phyloP scores from a whole-genome alignment of 92 coral and sea anemone species.

The Zoanthus solanderi region DNA sequence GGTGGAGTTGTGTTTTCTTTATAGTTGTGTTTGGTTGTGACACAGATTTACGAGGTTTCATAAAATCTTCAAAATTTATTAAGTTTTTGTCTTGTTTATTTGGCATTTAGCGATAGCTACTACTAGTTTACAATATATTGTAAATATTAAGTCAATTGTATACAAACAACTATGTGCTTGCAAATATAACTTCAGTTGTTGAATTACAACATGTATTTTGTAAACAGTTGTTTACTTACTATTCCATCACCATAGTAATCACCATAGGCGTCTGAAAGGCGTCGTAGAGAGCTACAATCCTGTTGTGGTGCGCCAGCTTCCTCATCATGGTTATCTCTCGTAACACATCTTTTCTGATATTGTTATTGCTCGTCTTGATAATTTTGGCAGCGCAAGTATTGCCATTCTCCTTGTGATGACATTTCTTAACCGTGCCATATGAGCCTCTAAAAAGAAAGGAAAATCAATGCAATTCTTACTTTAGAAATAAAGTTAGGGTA shows the following conservation, averaged over 20 bases:
- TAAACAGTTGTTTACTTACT: conserved; percentile 68
- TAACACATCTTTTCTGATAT: conserved; percentile 79
- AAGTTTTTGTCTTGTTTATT: background rate
- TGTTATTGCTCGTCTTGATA: conserved; percentile 84
- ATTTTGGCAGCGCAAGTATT: conserved; percentile 87
- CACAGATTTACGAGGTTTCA: background rate
- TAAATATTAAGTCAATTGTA: too few relatives aligned
- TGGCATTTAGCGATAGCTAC: too few relatives aligned
- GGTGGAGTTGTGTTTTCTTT: too few relatives aligned
- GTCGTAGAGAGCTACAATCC: conserved; percentile 79
- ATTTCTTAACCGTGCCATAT: conserved; percentile 89
- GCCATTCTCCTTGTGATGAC: conserved; percentile 80
- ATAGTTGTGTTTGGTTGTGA: too few relatives aligned
- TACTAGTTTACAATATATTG: too few relatives aligned
- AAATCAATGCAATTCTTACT: background rate
- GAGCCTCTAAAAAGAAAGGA: conserved; percentile 72
- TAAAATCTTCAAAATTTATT: background rate
- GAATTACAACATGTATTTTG: background rate
- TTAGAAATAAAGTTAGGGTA: too few relatives aligned
- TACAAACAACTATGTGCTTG: too few relatives aligned
- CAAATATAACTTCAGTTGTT: background rate
- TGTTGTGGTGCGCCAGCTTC: conserved; percentile 75
- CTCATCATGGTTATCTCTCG: conserved; percentile 93
- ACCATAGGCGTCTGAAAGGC: conserved; percentile 92
- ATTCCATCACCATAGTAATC: conserved; percentile 92